Percentiles rank a stretch among this genome's conserved stretches.
phyloP scores from a whole-genome alignment of 1,140 invertebrate species.

The Orchestia grillus region DNA sequence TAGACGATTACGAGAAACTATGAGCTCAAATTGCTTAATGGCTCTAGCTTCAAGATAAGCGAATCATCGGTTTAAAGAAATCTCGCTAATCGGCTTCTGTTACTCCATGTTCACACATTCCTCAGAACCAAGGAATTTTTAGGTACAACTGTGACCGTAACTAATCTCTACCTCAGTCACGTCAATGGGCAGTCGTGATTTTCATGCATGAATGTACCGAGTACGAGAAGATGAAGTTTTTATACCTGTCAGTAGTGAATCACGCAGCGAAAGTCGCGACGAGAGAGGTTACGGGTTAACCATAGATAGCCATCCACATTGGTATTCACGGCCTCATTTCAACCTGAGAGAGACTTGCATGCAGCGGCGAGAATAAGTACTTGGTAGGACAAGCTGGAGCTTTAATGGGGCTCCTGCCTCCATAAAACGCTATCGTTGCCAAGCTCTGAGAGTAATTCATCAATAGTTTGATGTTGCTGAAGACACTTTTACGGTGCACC shows the following conservation, averaged over 20 bases:
- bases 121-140: neutral
- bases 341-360: conserved; percentile 29
- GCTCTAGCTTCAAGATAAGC: neutral
- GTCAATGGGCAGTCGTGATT: neutral
- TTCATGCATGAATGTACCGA: neutral
- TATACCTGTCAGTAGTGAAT: neutral
- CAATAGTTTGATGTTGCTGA: conserved; percentile 7
- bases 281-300: neutral
- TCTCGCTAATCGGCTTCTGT: neutral
- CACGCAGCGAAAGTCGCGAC: neutral
- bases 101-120: neutral
- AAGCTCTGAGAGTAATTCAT: conserved; percentile 45
- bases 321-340: conserved; percentile 22
- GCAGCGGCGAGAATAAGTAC: neutral
- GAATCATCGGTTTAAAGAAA: neutral
- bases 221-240: neutral
- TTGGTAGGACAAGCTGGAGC: neutral
- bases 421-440: conserved; percentile 11
- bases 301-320: neutral
- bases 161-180: neutral
- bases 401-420: conserved; percentile 20
- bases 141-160: neutral
- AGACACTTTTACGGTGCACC: conserved; percentile 30
- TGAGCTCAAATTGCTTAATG: neutral
- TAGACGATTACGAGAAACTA: neutral